Evolutionary conservation across 2,113 vertebrate species (phyloP).

Genomic region (Lanius ludovicianus): DNA sequence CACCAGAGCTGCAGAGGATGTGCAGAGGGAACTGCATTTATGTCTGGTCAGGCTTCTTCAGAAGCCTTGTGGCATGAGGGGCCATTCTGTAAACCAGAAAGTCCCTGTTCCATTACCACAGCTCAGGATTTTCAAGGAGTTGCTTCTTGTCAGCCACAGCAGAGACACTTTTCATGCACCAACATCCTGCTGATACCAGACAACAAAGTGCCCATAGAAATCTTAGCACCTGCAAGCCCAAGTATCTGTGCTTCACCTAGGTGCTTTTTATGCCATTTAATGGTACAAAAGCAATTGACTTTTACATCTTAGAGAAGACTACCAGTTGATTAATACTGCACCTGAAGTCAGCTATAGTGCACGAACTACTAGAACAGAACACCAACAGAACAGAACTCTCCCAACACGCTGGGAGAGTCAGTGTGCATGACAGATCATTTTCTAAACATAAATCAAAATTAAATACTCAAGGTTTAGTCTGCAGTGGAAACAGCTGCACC

Average conservation of each 20-base stretch:
- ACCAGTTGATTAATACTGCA: background rate
- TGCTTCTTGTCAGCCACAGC: background rate
- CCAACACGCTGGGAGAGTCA: background rate
- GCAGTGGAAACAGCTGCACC: background rate
- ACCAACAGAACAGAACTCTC: too few relatives aligned
- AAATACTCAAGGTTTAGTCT: background rate
- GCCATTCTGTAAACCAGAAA: background rate
- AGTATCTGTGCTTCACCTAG: background rate
- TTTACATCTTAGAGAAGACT: background rate
- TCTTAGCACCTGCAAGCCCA: background rate
- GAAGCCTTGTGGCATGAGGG: background rate
- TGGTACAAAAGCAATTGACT: background rate
- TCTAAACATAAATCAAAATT: background rate
- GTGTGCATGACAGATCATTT: background rate
- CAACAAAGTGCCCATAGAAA: background rate
- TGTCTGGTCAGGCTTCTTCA: background rate
- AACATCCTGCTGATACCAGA: background rate
- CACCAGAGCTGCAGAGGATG: background rate
- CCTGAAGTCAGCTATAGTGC: background rate
- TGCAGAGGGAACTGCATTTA: background rate
- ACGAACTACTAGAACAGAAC: background rate
- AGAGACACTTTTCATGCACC: background rate
- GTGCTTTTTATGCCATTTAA: background rate
- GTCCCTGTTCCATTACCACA: background rate
- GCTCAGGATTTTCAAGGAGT: background rate